A percentile compares a stretch with the other conserved stretches of the same genome.
These are phyloP conservation scores for Halcyon chelicuti DNA, from an alignment of 2,797 vertebrate species.

Conservation along the genomic window DNA sequence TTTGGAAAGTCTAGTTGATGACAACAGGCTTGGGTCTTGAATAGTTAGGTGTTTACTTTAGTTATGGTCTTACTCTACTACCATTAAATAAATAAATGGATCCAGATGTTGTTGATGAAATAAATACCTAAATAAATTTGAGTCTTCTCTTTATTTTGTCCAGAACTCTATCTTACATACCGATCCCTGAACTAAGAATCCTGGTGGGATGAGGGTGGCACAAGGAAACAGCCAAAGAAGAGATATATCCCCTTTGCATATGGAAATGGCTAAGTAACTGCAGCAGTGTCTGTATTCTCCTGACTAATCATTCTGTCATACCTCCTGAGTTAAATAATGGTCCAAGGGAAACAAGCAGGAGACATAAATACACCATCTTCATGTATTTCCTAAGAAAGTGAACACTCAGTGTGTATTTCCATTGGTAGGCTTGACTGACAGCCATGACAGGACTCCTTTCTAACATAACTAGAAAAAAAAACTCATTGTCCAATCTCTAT, in stretches of 20 bases:
- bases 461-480: neutral
- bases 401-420: neutral
- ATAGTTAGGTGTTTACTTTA: neutral
- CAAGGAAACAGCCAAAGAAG: neutral
- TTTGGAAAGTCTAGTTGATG: neutral
- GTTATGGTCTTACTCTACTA: neutral
- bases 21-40: neutral
- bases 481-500: neutral
- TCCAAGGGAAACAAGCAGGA: neutral
- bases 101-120: neutral
- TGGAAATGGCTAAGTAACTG: neutral
- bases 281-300: neutral
- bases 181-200: neutral
- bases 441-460: neutral
- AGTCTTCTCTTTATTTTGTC: neutral
- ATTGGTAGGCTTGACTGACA: neutral
- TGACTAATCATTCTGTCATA: neutral
- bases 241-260: rapidly evolving
- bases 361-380: neutral
- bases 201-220: neutral
- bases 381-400: neutral
- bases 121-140: neutral
- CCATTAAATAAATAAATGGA: neutral
- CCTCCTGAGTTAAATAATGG: neutral
- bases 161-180: neutral